phyloP scores from a whole-genome alignment of 2,797 vertebrate species.

The Pteronotus mesoamericanus region DNA sequence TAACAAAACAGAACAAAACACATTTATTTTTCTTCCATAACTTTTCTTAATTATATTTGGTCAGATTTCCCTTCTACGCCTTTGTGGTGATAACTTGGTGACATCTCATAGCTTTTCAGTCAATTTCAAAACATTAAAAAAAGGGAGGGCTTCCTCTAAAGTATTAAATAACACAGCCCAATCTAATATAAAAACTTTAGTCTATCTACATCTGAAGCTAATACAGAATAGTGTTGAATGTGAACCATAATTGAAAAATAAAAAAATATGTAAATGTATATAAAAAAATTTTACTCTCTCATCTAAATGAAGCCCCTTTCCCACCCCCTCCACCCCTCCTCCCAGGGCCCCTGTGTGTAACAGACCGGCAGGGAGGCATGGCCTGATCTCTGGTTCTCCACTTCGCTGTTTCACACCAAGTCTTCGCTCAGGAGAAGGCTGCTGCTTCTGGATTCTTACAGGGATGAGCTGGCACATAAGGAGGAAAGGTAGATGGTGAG shows the following conservation, averaged over 20 bases:
- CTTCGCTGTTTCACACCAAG: neutral
- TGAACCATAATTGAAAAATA: neutral
- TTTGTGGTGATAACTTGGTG: neutral
- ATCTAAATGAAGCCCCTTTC: neutral
- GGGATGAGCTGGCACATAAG: neutral
- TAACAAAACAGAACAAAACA: neutral
- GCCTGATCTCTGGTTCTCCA: neutral
- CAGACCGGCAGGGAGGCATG: neutral
- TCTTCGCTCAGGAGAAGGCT: neutral
- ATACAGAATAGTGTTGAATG: neutral
- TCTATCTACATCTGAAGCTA: neutral
- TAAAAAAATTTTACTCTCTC: neutral
- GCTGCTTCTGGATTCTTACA: neutral
- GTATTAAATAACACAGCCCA: neutral
- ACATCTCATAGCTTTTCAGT: neutral
- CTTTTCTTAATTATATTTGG: neutral
- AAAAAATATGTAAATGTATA: neutral
- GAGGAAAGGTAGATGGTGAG: neutral
- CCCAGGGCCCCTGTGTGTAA: too few relatives aligned
- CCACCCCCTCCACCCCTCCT: too few relatives aligned
- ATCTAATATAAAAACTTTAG: neutral
- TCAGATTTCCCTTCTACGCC: neutral
- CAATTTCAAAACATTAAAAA: neutral
- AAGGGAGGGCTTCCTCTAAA: neutral
- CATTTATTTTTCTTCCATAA: slow-evolving; percentile 29